phyloP scores from a whole-genome alignment of 2,888 invertebrate species.

The Eristalinus aeneus region DNA sequence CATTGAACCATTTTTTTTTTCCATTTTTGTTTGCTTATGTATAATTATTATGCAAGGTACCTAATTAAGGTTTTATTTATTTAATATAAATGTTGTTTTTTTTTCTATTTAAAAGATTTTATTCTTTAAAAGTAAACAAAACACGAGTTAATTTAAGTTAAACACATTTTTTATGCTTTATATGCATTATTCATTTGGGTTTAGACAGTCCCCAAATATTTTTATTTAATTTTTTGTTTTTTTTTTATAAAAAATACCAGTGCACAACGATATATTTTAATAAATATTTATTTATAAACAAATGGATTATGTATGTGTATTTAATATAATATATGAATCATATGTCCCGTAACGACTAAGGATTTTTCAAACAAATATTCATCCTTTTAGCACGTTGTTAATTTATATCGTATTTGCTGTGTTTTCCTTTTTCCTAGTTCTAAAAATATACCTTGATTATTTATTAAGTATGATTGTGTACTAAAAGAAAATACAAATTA shows the following conservation, averaged over 20 bases:
- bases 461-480: conserved; percentile 37
- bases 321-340: conserved; percentile 14
- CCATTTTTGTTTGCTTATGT: conserved; percentile 16
- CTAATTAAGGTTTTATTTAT: conserved; percentile 19
- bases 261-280: conserved; percentile 51
- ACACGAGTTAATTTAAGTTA: conserved; percentile 39
- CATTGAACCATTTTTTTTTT: conserved; percentile 56
- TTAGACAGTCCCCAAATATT: conserved; percentile 58
- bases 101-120: conserved; percentile 7
- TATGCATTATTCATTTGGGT: conserved; percentile 34
- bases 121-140: conserved; percentile 47
- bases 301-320: conserved; percentile 36
- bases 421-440: conserved; percentile 25
- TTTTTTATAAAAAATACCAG: conserved; percentile 46
- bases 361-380: conserved; percentile 70
- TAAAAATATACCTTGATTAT: conserved; percentile 45
- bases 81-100: conserved; percentile 2
- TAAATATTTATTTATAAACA: conserved; percentile 60
- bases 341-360: conserved; percentile 63
- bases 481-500: conserved; percentile 38
- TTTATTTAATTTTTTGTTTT: conserved; percentile 21
- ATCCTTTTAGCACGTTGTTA: conserved; percentile 62
- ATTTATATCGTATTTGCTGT: conserved; percentile 6
- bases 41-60: conserved; percentile 62
- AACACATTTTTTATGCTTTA: neutral